A percentile compares a stretch with the other conserved stretches of the same genome.
Evolutionary conservation across 2,113 vertebrate genomes (phyloP).

Genomic region (Pyrgilauda ruficollis): DNA sequence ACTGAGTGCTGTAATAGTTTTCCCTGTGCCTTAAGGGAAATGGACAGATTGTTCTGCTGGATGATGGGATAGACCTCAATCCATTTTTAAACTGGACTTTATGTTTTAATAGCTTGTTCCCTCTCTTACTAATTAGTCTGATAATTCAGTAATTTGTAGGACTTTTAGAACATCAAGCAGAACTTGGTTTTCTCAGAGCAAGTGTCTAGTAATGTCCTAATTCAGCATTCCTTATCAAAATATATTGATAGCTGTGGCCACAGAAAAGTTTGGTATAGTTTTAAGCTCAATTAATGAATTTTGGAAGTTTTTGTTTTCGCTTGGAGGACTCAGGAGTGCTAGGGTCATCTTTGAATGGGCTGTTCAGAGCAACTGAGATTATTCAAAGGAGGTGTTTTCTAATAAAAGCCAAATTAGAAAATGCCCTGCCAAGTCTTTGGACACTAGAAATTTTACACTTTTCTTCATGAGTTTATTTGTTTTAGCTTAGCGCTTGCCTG

Average conservation of each 20-base stretch:
- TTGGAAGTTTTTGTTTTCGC: background rate
- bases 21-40: slow-evolving; percentile 4
- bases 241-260: background rate
- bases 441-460: background rate
- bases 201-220: background rate
- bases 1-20: background rate
- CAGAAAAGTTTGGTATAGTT: background rate
- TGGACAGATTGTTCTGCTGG: slow-evolving; percentile 21
- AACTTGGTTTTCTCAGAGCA: background rate
- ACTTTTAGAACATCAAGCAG: background rate
- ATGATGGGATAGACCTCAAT: slow-evolving; percentile 32
- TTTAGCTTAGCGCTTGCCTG: background rate
- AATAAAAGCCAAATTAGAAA: background rate
- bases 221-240: background rate
- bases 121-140: slow-evolving; percentile 19
- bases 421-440: background rate
- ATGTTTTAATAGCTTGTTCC: slow-evolving; percentile 25
- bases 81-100: slow-evolving; percentile 49
- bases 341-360: background rate
- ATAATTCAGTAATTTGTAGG: background rate
- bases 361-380: background rate
- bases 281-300: background rate
- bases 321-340: background rate
- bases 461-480: background rate
- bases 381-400: background rate